These are phyloP conservation scores for Oreohelix idahoensis DNA, from an alignment of 1,140 invertebrate genomes.

Conservation along the genomic window DNA sequence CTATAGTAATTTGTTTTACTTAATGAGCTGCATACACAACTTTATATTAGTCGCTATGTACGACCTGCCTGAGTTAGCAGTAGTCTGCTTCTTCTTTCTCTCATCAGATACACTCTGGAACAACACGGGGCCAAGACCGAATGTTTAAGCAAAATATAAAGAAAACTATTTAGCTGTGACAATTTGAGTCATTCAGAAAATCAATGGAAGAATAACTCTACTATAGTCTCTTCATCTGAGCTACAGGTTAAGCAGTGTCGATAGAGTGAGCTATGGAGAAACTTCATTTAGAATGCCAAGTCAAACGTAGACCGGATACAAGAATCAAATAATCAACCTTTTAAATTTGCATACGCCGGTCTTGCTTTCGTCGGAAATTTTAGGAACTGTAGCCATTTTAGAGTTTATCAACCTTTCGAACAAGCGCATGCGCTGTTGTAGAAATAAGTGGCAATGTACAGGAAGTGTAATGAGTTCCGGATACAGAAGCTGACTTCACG, in stretches of 20 bases:
- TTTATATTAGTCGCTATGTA: too few species aligned
- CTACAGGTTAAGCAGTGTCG: background rate
- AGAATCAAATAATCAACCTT: background rate
- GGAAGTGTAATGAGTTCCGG: background rate
- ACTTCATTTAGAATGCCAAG: background rate
- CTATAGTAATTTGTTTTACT: too few species aligned
- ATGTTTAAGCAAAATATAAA: background rate
- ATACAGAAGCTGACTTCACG: background rate
- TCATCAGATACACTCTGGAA: too few species aligned
- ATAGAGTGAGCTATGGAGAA: background rate
- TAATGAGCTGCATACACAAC: too few species aligned
- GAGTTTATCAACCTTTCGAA: background rate
- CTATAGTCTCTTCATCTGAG: background rate
- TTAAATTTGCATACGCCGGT: background rate
- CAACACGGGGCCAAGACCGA: background rate
- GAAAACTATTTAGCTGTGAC: background rate
- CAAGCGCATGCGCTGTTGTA: background rate
- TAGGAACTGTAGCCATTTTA: background rate
- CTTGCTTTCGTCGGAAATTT: background rate
- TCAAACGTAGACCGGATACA: background rate
- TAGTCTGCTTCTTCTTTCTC: too few species aligned
- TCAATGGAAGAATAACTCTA: background rate
- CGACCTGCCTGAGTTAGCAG: too few species aligned
- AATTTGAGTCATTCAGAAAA: constrained; percentile 3
- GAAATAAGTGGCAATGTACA: background rate